phyloP scores from a whole-genome alignment of 2,113 vertebrate species.

The Phylloscopus whistleri region DNA sequence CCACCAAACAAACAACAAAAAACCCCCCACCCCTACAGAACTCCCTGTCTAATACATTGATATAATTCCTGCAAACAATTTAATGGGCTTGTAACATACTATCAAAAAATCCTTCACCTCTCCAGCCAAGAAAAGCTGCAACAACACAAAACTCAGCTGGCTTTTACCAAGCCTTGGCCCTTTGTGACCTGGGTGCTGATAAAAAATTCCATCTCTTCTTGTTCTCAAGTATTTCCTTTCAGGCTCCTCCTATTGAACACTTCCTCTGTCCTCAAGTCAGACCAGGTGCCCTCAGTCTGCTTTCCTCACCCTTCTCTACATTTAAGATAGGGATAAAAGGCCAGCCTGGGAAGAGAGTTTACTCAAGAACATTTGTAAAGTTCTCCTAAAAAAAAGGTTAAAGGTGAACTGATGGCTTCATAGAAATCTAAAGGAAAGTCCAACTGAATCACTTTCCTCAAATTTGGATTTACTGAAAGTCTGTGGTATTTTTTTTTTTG shows the following conservation, averaged over 20 bases:
- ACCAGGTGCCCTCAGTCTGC: not conserved
- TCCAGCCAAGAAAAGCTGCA: not conserved
- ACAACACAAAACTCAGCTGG: not conserved
- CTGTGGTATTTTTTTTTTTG: not conserved
- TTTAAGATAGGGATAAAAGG: not conserved
- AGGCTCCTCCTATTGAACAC: not conserved
- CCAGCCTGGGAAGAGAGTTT: not conserved
- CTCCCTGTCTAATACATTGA: not conserved
- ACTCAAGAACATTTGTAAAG: not conserved
- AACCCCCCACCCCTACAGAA: not conserved
- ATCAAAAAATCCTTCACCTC: not conserved
- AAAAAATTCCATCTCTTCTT: not conserved
- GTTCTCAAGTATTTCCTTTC: not conserved
- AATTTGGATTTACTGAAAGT: not conserved
- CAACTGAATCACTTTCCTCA: not conserved
- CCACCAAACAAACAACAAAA: no score
- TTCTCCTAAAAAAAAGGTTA: not conserved
- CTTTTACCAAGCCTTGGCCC: not conserved
- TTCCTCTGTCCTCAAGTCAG: not conserved
- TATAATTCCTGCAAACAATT: not conserved
- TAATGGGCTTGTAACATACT: not conserved
- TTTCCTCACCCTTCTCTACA: not conserved
- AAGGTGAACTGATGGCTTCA: not conserved
- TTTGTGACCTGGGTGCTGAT: not conserved
- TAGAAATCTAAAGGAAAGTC: not conserved